Conservation (phyloP, 2,113 vertebrate genomes). For the Brienomyrus longianalis region DNA sequence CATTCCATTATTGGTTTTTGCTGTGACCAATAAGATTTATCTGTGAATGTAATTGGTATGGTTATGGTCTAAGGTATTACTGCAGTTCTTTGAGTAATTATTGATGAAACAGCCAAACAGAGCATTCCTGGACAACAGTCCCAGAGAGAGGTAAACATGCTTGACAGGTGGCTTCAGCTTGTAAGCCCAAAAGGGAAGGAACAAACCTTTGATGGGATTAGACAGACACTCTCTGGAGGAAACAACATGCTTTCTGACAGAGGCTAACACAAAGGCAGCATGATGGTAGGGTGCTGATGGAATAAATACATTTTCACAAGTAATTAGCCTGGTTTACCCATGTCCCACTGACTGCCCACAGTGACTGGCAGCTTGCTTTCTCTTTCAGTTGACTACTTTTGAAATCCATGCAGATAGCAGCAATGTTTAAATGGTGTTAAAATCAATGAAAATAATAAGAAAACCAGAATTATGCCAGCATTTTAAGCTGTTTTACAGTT, state of each 20-base stretch:
- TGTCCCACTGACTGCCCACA: conserved; percentile 22
- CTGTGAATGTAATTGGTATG: conserved; percentile 42
- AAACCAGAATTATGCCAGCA: not conserved
- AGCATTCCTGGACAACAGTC: conserved; percentile 38
- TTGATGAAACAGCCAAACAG: conserved; percentile 23
- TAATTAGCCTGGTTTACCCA: conserved; percentile 44
- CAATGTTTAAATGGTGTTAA: not conserved
- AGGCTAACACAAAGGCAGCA: conserved; percentile 9
- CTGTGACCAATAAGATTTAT: conserved; percentile 2
- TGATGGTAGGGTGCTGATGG: conserved; percentile 46
- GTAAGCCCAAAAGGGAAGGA: conserved; percentile 40
- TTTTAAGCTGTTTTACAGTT: not conserved
- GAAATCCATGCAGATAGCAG: not conserved
- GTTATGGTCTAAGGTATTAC: conserved; percentile 50
- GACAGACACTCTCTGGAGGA: conserved; percentile 43
- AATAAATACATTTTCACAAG: conserved; percentile 44
- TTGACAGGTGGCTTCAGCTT: conserved; percentile 32
- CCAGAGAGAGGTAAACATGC: conserved; percentile 33
- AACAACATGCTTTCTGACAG: conserved; percentile 37
- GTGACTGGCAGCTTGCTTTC: conserved; percentile 42
- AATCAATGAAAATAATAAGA: not conserved
- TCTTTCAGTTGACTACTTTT: conserved; percentile 15
- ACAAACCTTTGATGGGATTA: conserved; percentile 55
- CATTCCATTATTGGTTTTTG: not conserved
- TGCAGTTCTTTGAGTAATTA: conserved; percentile 43